Conservation (phyloP, 2,797 vertebrate species). For the Gallinago solitaria region DNA sequence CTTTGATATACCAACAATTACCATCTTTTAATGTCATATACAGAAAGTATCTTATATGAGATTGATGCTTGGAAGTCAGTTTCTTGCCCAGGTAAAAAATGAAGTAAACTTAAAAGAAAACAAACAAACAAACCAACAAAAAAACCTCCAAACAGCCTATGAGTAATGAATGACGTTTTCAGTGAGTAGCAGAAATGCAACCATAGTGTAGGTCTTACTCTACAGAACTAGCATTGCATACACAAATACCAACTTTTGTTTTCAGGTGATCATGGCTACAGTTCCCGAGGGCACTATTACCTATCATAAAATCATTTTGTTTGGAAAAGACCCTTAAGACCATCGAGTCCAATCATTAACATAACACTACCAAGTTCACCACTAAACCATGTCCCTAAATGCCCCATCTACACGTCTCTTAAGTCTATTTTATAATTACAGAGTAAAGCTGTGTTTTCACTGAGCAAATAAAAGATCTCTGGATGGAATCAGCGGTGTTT, state of each 20-base stretch:
- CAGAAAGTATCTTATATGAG: not conserved
- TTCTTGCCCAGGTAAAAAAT: not conserved
- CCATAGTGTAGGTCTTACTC: not conserved
- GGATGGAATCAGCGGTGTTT: not conserved
- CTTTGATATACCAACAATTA: not conserved
- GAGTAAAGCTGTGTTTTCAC: not conserved
- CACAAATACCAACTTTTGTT: not conserved
- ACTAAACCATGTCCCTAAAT: not conserved
- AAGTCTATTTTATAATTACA: not conserved
- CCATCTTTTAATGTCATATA: not conserved
- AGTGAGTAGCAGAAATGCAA: not conserved
- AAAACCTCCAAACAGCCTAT: not conserved
- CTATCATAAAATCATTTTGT: not conserved
- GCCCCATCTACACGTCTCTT: accelerated
- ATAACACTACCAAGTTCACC: not conserved
- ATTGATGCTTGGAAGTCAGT: not conserved
- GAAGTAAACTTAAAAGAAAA: not conserved
- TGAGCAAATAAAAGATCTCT: not conserved
- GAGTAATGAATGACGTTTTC: not conserved
- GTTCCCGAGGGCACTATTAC: not conserved
- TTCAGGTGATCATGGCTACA: not conserved
- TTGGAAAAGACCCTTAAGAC: not conserved
- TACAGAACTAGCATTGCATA: not conserved
- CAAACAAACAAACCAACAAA: no score
- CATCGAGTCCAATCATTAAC: not conserved